A percentile compares a stretch with the other conserved stretches of the same genome.
Conservation (phyloP, 1,140 invertebrate genomes). For the Platyscapa corneri region DNA sequence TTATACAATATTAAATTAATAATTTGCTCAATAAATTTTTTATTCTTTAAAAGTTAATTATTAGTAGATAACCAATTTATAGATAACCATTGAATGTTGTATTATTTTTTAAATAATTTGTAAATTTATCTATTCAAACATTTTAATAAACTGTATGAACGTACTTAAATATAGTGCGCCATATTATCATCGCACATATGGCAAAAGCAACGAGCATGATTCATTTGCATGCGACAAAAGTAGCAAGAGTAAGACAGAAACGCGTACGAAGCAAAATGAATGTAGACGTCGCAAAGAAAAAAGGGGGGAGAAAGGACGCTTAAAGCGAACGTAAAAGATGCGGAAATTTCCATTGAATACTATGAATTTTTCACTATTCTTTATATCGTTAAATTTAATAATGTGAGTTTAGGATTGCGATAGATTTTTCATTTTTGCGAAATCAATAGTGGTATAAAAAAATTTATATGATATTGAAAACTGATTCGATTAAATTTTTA, state of each 20-base stretch:
- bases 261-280: constrained; percentile 35
- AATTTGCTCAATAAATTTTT: no score
- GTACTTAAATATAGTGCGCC: no score
- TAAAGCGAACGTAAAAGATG: constrained; percentile 1
- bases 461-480: no score
- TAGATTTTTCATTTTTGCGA: neutral
- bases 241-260: constrained; percentile 6
- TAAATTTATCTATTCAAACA: no score
- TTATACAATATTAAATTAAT: no score
- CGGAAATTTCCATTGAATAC: constrained; percentile 40
- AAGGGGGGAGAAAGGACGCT: constrained; percentile 34
- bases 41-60: no score
- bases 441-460: neutral
- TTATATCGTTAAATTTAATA: neutral
- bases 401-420: neutral
- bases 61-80: no score
- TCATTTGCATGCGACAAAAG: neutral
- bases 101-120: no score
- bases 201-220: neutral
- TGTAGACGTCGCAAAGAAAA: constrained; percentile 12
- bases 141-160: no score
- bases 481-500: no score
- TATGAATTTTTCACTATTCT: neutral
- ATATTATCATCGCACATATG: neutral
- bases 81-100: no score